Evolutionary conservation across 1,140 invertebrate species (phyloP).

Genomic region (Tetragnatha versicolor): DNA sequence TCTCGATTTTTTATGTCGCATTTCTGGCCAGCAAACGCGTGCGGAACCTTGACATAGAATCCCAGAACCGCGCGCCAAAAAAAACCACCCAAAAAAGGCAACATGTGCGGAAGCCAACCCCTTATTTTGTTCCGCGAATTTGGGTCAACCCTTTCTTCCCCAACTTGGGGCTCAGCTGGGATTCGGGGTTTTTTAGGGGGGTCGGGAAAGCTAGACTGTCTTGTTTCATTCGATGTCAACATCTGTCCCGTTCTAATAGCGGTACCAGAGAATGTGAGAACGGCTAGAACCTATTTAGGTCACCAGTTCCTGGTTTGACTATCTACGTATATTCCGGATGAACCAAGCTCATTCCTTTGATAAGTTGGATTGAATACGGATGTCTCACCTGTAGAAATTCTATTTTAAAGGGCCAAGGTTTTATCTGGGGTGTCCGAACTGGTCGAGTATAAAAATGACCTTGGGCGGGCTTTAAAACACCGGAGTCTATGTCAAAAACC

Average conservation of each 20-base stretch:
- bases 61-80: neutral
- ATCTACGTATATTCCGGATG: slow-evolving; percentile 19
- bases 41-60: slow-evolving; percentile 54
- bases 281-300: slow-evolving; percentile 47
- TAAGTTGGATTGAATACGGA: too few relatives aligned
- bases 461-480: too few relatives aligned
- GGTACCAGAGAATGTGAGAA: slow-evolving; percentile 36
- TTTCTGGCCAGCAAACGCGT: slow-evolving; percentile 2
- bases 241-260: slow-evolving; percentile 28
- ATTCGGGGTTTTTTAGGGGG: slow-evolving; percentile 8
- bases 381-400: too few relatives aligned
- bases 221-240: slow-evolving; percentile 12
- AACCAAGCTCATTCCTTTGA: neutral
- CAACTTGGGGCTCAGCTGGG: slow-evolving; percentile 21
- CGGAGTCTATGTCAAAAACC: too few relatives aligned
- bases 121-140: slow-evolving; percentile 15
- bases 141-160: slow-evolving; percentile 51
- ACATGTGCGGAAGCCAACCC: slow-evolving; percentile 5
- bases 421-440: too few relatives aligned
- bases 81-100: neutral
- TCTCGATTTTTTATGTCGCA: neutral
- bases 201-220: neutral
- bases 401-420: too few relatives aligned
- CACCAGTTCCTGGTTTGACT: slow-evolving; percentile 24
- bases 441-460: too few relatives aligned